phyloP scores from a whole-genome alignment of 64 coral and sea anemone genomes.

The Stichodactyla mertensii region DNA sequence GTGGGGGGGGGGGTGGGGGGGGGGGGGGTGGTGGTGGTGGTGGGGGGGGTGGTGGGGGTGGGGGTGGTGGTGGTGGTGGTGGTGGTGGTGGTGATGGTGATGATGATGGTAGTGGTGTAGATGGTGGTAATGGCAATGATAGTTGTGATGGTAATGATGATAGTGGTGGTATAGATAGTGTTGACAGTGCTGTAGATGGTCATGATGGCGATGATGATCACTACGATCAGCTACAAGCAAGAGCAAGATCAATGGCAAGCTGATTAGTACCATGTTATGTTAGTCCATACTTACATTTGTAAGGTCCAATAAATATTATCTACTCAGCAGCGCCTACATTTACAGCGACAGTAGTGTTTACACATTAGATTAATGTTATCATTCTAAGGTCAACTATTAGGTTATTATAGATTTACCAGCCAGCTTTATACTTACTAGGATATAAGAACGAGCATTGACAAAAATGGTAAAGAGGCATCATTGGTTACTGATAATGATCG shows the following conservation, averaged over 20 bases:
- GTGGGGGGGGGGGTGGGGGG: too few relatives aligned
- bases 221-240: background rate
- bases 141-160: too few relatives aligned
- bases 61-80: background rate
- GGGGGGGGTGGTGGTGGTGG: too few relatives aligned
- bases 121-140: too few relatives aligned
- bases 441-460: too few relatives aligned
- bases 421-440: background rate
- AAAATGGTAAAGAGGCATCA: too few relatives aligned
- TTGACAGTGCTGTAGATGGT: background rate
- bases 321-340: conserved; percentile 1
- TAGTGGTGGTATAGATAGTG: too few relatives aligned
- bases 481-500: too few relatives aligned
- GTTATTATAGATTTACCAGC: background rate
- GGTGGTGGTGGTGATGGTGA: too few relatives aligned
- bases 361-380: background rate
- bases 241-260: background rate
- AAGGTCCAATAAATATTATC: conserved; percentile 14
- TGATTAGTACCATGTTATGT: background rate
- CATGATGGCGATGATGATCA: background rate
- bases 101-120: too few relatives aligned
- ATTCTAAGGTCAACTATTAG: background rate
- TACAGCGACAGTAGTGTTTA: background rate
- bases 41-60: too few relatives aligned
- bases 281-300: conserved; percentile 11